Evolutionary conservation across 2,113 vertebrate species (phyloP).

Genomic region (Sorex fumeus): DNA sequence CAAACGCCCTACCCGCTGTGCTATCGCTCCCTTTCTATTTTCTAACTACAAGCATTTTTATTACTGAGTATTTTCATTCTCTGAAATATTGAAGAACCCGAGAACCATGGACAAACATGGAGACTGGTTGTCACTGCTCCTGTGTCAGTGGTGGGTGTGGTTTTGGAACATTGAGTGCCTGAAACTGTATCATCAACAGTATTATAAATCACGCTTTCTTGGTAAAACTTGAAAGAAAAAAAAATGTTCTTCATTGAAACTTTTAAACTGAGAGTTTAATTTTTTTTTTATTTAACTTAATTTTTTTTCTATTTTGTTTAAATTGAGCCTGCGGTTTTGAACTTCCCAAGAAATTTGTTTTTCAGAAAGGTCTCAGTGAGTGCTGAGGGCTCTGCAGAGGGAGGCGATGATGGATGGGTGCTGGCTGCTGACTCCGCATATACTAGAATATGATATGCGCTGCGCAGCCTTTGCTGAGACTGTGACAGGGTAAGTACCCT

Average conservation of each 20-base stretch:
- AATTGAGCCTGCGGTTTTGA: not conserved
- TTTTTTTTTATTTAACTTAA: not conserved
- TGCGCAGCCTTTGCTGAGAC: not conserved
- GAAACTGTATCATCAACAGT: too few relatives aligned
- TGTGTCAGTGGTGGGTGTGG: too few relatives aligned
- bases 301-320: not conserved
- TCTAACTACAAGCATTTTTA: too few relatives aligned
- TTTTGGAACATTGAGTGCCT: too few relatives aligned
- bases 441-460: accelerated
- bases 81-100: too few relatives aligned
- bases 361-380: not conserved
- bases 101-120: too few relatives aligned
- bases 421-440: not conserved
- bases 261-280: not conserved
- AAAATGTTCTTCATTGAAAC: conserved; percentile 29
- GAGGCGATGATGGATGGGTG: not conserved
- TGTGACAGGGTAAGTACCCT: not conserved
- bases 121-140: too few relatives aligned
- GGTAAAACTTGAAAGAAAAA: not conserved
- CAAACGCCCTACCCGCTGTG: too few relatives aligned
- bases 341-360: not conserved
- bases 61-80: too few relatives aligned
- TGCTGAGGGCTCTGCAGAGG: accelerated
- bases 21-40: too few relatives aligned
- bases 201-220: too few relatives aligned